Base-by-base conservation (phyloP, 2,113 vertebrate species). In the Bagarius yarrelli region DNA sequence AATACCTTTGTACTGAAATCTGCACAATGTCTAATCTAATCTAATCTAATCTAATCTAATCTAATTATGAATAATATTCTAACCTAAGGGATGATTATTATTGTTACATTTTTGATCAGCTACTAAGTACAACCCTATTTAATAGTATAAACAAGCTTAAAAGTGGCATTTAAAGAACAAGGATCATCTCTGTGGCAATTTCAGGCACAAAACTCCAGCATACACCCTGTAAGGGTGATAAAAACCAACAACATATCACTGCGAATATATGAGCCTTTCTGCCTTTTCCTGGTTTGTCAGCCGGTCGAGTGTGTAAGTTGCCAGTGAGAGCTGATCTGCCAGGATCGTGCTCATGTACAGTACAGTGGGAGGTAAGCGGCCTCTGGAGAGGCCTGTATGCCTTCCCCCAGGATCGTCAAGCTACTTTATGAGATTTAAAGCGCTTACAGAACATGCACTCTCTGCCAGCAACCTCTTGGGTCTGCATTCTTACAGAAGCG, bases 361-460 rank as follows among this genome's bases (percentile, higher is more conserved):
- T 70, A 56, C 53, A 47, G 66, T 70, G 36, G 66, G 66, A 59
- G 56, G 66, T 27, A 18, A 2, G 25, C 66, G 60, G 78, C 53
- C 66, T 64, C 36, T 25, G 4, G 16, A 59, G 53, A 40, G 40
- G 55, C 36, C 66, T 0, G 78, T 47, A 56, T 80, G 66, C 32
- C 55, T 80, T 80, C 66, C 56, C 66, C 14, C 27, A 72, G 56
- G 56, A 70, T 25, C 27, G 18, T 59, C n/a, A 36, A 66, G 50
- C 50, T 67, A 67, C 47, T 80, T 80, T 72, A 80, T 80, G 56
- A 80, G 55, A 60, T 61, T 72, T 80, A 80, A 80, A 80, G 67
- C 67, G 25, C 67, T 72, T 72, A 52, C 67, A 80, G 56, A 47
- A 59, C 69, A 34, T 21, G 27, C 11, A 12, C 50, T 55, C 44